phyloP scores from a whole-genome alignment of 1,140 invertebrate genomes.

The Amyelois transitella region DNA sequence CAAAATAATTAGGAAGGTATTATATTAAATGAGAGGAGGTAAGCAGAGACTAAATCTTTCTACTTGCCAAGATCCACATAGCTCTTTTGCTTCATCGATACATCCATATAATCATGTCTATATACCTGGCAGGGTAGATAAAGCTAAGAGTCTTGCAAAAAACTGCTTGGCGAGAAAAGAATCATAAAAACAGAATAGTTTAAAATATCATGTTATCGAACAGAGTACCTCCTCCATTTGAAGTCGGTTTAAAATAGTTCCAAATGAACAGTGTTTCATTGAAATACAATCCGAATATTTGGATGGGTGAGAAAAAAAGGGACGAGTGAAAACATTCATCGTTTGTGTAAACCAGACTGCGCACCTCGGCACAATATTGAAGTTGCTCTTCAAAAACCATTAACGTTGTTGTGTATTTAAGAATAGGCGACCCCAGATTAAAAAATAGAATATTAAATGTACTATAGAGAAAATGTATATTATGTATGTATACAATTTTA shows the following conservation, averaged over 20 bases:
- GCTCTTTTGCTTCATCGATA: too few species aligned
- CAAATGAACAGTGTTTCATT: background rate
- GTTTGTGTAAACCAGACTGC: constrained; percentile 54
- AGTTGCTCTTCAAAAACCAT: constrained; percentile 64
- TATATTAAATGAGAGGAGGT: too few species aligned
- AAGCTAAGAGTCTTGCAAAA: too few species aligned
- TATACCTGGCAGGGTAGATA: too few species aligned
- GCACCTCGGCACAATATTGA: constrained; percentile 63
- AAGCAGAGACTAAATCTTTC: too few species aligned
- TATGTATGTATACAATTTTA: background rate
- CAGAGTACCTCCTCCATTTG: too few species aligned
- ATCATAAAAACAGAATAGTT: too few species aligned
- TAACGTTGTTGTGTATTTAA: constrained; percentile 60
- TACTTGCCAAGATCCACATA: too few species aligned
- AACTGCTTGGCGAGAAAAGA: too few species aligned
- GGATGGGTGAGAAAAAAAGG: constrained; percentile 13
- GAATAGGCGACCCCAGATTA: constrained; percentile 32
- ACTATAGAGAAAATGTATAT: background rate
- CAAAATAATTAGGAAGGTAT: too few species aligned
- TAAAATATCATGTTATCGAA: too few species aligned
- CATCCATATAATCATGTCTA: too few species aligned
- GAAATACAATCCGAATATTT: background rate
- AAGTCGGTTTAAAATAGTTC: background rate
- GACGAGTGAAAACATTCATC: constrained; percentile 44
- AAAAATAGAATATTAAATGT: constrained; percentile 6